phyloP scores from a whole-genome alignment of 1,140 invertebrate species.

The Musca domestica region DNA sequence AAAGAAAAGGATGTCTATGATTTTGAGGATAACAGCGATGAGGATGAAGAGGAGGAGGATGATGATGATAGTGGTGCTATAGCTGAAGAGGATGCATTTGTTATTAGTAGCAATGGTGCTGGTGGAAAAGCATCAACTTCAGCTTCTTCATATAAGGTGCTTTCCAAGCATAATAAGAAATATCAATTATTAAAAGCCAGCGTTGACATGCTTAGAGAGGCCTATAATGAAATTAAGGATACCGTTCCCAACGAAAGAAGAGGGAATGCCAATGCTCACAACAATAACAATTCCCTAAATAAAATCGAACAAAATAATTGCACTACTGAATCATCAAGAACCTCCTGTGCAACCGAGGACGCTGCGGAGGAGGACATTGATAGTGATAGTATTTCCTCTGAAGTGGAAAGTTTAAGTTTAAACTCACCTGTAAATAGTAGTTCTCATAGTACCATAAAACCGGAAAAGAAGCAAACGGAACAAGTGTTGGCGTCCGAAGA shows the following conservation, averaged over 20 bases:
- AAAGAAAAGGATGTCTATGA: background rate
- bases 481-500: too few relatives aligned
- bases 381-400: background rate
- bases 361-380: too few relatives aligned
- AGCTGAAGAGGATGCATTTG: conserved; percentile 2
- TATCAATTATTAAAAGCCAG: conserved; percentile 27
- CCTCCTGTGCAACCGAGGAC: too few relatives aligned
- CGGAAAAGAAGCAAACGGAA: background rate
- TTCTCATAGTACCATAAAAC: background rate
- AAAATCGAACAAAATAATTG: too few relatives aligned
- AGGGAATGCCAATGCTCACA: background rate
- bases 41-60: conserved; percentile 4
- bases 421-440: conserved; percentile 1
- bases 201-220: conserved; percentile 35
- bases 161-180: conserved; percentile 21
- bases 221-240: conserved; percentile 31
- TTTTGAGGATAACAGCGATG: background rate
- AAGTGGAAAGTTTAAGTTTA: conserved; percentile 3
- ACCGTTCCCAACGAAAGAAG: background rate
- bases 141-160: background rate
- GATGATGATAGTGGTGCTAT: conserved; percentile 23
- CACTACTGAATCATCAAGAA: too few relatives aligned
- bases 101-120: conserved; percentile 7
- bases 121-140: background rate
- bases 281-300: too few relatives aligned